Evolutionary conservation across 2,113 vertebrate genomes (phyloP), one percentile per base, ranked within the genome.

Genomic region (Elgaria multicarinata): DNA sequence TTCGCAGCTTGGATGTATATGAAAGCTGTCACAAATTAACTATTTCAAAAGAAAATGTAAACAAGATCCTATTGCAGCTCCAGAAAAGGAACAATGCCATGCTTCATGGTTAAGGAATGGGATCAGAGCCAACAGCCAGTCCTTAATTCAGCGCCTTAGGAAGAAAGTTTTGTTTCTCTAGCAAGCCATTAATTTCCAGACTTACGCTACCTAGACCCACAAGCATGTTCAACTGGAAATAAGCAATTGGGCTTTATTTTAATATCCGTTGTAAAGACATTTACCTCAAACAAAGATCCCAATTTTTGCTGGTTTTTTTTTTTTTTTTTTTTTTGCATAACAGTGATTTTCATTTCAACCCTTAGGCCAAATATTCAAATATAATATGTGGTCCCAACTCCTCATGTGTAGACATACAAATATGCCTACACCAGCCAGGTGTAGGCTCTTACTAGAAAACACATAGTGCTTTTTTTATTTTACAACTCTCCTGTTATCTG

Each of bases 31-130:
- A 95, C 92, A 94, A 96, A 95, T 95, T 83, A 92, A 93, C 91
- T 90, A 92, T 93, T 96, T 95, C 94, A 95, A 95, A 95, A 96
- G 89, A 89, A 95, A 95, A 90, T 75, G 67, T 91, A 96, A 92
- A 66, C 87, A 92, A 69, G 95, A 95, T 95, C 93, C 90, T 93
- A 90, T 95, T 96, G 91, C 92, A 85, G 91, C 94, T 96, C 91
- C 92, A 95, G 92, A 96, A 96, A 94, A 39, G 85, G 91, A 97
- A 97, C 93, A 95, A 97, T 94, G 94, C 78, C 90, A 86, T 91
- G 95, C 89, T 91, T 82, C 85, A 92, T 96, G 92, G 90, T 89
- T 91, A 83, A 92, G 80, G 92, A 95, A 95, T 96, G 95, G 88
- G 92, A 93, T 88, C 77, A n/a, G 44, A 94, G 95, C 95, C 96